Evolutionary conservation across 2,888 invertebrate species (phyloP).

Genomic region (Tenodera sinensis): DNA sequence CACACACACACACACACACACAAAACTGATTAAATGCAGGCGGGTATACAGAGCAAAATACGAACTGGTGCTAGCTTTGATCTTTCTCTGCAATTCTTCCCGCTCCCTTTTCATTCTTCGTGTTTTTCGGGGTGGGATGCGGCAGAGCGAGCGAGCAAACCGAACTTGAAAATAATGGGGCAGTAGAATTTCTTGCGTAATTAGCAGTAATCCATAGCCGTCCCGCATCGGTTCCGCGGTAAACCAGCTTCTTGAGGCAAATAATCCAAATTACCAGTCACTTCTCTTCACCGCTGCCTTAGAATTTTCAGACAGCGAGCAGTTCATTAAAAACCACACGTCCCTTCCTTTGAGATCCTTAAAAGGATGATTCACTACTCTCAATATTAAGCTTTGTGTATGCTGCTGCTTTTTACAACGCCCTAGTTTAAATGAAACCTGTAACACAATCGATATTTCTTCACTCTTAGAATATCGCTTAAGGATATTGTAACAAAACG

Average conservation of each 20-base stretch:
- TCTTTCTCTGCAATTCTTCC: background rate
- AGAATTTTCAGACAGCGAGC: too few relatives aligned
- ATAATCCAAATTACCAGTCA: background rate
- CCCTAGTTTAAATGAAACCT: too few relatives aligned
- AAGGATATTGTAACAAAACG: too few relatives aligned
- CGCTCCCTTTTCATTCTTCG: background rate
- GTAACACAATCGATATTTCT: too few relatives aligned
- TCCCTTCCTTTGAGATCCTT: too few relatives aligned
- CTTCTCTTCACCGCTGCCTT: background rate
- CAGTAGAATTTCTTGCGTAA: background rate
- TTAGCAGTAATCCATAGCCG: background rate
- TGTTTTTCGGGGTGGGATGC: background rate
- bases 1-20: background rate
- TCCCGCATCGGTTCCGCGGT: background rate
- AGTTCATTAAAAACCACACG: too few relatives aligned
- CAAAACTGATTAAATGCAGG: background rate
- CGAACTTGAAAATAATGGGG: background rate
- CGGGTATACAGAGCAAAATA: background rate
- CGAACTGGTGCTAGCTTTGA: background rate
- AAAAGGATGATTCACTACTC: too few relatives aligned
- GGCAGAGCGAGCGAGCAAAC: background rate
- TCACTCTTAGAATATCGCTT: too few relatives aligned
- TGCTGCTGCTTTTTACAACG: too few relatives aligned
- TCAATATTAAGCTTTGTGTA: too few relatives aligned
- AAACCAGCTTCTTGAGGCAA: background rate